Percentiles rank a stretch among this genome's conserved stretches.
These are phyloP conservation scores for Lumbricus terrestris DNA, from an alignment of 2,888 invertebrate species.

Conservation along the genomic window DNA sequence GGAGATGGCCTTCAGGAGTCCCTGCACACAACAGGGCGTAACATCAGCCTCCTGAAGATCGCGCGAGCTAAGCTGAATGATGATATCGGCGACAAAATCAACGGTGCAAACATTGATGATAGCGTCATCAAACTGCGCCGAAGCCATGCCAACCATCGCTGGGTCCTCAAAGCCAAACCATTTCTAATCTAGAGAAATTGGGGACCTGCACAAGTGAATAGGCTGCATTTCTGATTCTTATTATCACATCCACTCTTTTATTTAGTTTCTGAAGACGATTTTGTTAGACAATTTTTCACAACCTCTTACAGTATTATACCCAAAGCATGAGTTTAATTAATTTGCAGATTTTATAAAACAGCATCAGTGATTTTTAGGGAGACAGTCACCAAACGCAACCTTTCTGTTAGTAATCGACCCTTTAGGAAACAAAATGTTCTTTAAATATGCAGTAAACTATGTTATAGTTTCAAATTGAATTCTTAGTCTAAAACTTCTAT, in stretches of 20 bases:
- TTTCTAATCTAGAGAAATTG: not conserved
- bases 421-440: not conserved
- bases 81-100: slow-evolving; percentile 53
- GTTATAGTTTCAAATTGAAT: not conserved
- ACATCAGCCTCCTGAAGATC: slow-evolving; percentile 53
- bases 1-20: slow-evolving; percentile 54
- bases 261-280: not conserved
- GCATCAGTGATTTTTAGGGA: not conserved
- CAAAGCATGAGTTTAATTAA: not conserved
- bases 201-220: not conserved
- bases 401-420: too few relatives aligned
- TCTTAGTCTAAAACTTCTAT: not conserved
- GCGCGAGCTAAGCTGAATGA: slow-evolving; percentile 49
- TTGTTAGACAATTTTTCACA: not conserved
- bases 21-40: slow-evolving; percentile 53
- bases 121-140: slow-evolving; percentile 53
- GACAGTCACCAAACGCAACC: not conserved
- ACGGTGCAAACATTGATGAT: slow-evolving; percentile 49
- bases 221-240: not conserved
- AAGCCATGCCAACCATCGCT: slow-evolving; percentile 53
- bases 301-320: not conserved
- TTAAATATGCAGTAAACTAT: not conserved
- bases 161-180: slow-evolving; percentile 41
- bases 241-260: not conserved
- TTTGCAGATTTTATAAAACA: not conserved